A percentile compares a stretch with the other conserved stretches of the same genome.
phyloP scores from a whole-genome alignment of 2,797 vertebrate genomes.

The Phoxinus dragarum region DNA sequence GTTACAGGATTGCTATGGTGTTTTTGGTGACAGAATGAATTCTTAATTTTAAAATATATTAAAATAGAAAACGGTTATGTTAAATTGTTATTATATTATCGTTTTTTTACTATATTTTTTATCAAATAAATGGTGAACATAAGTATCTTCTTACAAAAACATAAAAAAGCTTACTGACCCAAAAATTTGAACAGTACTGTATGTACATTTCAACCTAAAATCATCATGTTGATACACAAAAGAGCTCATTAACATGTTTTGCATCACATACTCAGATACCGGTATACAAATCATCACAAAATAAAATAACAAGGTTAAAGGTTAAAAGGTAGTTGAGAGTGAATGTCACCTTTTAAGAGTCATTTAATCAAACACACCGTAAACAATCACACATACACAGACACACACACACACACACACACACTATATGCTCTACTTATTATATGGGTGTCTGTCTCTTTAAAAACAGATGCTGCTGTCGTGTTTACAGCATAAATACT shows the following conservation, averaged over 20 bases:
- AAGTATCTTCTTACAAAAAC: neutral
- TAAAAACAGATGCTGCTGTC: neutral
- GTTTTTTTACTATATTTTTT: neutral
- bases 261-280: neutral
- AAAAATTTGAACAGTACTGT: no score
- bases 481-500: constrained; percentile 46
- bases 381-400: neutral
- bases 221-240: neutral
- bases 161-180: neutral
- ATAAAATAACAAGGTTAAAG: neutral
- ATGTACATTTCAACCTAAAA: neutral
- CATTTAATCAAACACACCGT: neutral
- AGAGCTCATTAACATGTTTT: neutral
- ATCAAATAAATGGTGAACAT: neutral
- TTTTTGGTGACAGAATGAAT: neutral
- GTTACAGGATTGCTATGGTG: neutral
- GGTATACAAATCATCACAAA: neutral
- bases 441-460: neutral
- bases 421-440: constrained; percentile 1
- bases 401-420: neutral
- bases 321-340: neutral
- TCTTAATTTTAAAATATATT: neutral
- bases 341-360: constrained; percentile 22
- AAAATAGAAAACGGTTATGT: neutral
- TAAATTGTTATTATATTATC: neutral